These are phyloP conservation scores for Callipepla californica DNA, from an alignment of 2,113 vertebrate genomes.

Conservation along the genomic window DNA sequence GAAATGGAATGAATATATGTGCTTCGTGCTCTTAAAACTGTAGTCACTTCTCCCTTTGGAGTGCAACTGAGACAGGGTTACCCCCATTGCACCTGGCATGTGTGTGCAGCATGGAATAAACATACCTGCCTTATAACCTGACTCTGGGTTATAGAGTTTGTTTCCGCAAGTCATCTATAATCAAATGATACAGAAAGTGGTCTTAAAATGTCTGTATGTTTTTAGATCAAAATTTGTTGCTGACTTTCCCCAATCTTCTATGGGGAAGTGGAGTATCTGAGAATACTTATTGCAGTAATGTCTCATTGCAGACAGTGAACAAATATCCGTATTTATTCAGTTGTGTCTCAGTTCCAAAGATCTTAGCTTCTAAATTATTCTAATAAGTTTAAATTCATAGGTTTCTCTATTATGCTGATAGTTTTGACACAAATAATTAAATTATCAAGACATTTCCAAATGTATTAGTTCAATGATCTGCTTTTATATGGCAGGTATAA, in stretches of 20 bases:
- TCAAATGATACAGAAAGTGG: not conserved
- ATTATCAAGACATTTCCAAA: not conserved
- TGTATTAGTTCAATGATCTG: not conserved
- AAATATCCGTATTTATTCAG: not conserved
- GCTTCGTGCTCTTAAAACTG: too few species aligned
- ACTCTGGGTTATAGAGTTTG: too few species aligned
- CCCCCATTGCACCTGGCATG: too few species aligned
- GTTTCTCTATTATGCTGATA: not conserved
- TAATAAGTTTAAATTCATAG: not conserved
- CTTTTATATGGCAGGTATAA: not conserved
- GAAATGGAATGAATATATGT: too few species aligned
- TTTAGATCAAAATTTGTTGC: not conserved
- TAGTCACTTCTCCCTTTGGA: too few species aligned
- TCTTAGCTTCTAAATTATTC: not conserved
- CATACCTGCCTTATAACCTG: too few species aligned
- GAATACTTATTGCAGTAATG: not conserved
- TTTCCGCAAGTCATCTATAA: not conserved
- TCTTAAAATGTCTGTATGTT: not conserved
- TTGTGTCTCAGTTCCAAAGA: not conserved
- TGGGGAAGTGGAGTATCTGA: not conserved
- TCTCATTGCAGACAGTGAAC: not conserved
- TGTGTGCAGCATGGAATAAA: too few species aligned
- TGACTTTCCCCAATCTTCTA: not conserved
- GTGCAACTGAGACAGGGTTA: too few species aligned
- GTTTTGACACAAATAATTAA: not conserved